phyloP scores from a whole-genome alignment of 2,888 invertebrate species.

The Allolobophora icterica region DNA sequence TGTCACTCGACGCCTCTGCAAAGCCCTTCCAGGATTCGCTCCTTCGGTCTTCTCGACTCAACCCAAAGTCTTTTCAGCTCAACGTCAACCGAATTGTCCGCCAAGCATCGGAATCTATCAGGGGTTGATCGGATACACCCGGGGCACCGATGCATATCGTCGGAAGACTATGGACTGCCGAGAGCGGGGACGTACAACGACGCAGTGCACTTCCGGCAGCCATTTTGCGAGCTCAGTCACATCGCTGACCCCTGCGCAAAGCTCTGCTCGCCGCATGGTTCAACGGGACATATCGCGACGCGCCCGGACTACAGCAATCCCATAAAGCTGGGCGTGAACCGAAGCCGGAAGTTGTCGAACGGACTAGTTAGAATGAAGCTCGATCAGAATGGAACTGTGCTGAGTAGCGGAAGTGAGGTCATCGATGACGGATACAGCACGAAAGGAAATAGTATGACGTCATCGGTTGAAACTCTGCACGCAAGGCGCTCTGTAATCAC shows the following conservation, averaged over 20 bases:
- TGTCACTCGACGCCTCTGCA: neutral
- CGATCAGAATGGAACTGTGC: neutral
- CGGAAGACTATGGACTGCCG: too few relatives aligned
- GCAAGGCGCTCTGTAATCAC: neutral
- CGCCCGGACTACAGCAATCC: neutral
- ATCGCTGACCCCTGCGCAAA: neutral
- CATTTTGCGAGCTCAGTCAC: too few relatives aligned
- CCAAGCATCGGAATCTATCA: neutral
- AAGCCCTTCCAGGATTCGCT: neutral
- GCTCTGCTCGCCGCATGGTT: neutral
- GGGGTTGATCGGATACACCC: neutral
- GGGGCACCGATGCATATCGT: too few relatives aligned
- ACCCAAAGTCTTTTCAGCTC: neutral
- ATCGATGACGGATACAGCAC: constrained; percentile 19
- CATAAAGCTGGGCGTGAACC: neutral
- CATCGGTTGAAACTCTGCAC: neutral
- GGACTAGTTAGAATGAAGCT: neutral
- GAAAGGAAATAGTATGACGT: neutral
- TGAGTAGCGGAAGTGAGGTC: constrained; percentile 25
- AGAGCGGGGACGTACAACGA: too few relatives aligned
- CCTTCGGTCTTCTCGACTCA: neutral
- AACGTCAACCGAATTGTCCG: neutral
- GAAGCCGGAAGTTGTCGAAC: constrained; percentile 22
- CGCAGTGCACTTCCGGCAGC: too few relatives aligned
- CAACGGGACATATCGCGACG: neutral